phyloP scores from a whole-genome alignment of 2,888 invertebrate species.

The Congeria kusceri region DNA sequence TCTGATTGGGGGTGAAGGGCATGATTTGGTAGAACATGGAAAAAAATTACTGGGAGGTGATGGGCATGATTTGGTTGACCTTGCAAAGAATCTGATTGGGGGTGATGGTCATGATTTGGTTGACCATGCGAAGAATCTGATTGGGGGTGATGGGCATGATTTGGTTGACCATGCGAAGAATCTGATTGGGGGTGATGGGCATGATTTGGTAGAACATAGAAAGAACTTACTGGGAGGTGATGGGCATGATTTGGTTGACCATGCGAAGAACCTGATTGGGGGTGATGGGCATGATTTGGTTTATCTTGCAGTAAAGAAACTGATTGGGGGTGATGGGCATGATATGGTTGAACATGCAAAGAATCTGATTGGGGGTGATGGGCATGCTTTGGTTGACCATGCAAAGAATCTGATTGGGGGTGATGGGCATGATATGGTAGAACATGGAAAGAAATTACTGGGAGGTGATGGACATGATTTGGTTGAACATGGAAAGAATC shows the following conservation, averaged over 20 bases:
- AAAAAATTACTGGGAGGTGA: conserved; percentile 55
- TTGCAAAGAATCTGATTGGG: conserved; percentile 42
- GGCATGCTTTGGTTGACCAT: conserved; percentile 32
- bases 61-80: conserved; percentile 16
- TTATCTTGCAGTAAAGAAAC: conserved; percentile 37
- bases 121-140: conserved; percentile 29
- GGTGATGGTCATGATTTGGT: conserved; percentile 44
- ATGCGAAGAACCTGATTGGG: conserved; percentile 48
- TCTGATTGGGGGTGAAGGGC: conserved; percentile 23
- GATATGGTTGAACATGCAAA: conserved; percentile 33
- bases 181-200: conserved; percentile 54
- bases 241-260: conserved; percentile 60
- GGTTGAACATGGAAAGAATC: conserved; percentile 31
- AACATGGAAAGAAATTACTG: conserved; percentile 42
- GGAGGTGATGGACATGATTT: conserved; percentile 51
- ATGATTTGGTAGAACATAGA: conserved; percentile 60
- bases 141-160: conserved; percentile 66
- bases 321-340: conserved; percentile 56
- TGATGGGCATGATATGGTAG: conserved; percentile 40
- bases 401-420: conserved; percentile 48
- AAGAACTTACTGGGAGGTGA: conserved; percentile 55
- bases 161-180: conserved; percentile 31
- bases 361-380: conserved; percentile 27
- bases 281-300: conserved; percentile 64
- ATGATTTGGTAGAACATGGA: conserved; percentile 30